A percentile compares a stretch with the other conserved stretches of the same genome.
phyloP scores from a whole-genome alignment of 2,797 vertebrate species.

The Acrossocheilus wenchowensis region DNA sequence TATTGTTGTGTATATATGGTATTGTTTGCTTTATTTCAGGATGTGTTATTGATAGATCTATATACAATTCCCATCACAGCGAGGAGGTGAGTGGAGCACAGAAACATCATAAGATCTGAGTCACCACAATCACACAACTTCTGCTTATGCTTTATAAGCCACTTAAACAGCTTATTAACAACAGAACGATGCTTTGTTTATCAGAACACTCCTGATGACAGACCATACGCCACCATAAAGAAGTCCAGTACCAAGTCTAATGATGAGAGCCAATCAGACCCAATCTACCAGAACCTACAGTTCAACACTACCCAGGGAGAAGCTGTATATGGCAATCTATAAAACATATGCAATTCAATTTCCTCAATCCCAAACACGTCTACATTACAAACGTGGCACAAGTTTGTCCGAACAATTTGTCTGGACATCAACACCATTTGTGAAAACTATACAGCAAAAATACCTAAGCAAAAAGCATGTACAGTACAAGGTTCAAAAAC shows the following conservation, averaged over 20 bases:
- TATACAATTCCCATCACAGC: neutral
- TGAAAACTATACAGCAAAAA: neutral
- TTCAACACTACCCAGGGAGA: neutral
- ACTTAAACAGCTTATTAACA: neutral
- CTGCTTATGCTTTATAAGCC: neutral
- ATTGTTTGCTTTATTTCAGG: constrained; percentile 4
- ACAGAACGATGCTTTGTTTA: neutral
- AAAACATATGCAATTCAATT: neutral
- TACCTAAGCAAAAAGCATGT: neutral
- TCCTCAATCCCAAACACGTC: neutral
- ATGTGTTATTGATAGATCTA: neutral
- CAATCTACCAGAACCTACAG: constrained; percentile 10
- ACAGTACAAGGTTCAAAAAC: neutral
- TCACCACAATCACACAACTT: neutral
- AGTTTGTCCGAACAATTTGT: neutral
- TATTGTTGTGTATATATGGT: no score
- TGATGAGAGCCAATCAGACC: neutral
- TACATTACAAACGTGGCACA: neutral
- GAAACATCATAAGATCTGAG: neutral
- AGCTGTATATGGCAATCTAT: neutral
- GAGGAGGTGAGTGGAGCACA: constrained; percentile 8
- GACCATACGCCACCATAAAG: neutral
- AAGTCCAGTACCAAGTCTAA: neutral
- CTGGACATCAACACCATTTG: neutral
- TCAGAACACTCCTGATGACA: neutral